Base-by-base conservation (phyloP, 2,797 vertebrate genomes). In the Nasua narica region DNA sequence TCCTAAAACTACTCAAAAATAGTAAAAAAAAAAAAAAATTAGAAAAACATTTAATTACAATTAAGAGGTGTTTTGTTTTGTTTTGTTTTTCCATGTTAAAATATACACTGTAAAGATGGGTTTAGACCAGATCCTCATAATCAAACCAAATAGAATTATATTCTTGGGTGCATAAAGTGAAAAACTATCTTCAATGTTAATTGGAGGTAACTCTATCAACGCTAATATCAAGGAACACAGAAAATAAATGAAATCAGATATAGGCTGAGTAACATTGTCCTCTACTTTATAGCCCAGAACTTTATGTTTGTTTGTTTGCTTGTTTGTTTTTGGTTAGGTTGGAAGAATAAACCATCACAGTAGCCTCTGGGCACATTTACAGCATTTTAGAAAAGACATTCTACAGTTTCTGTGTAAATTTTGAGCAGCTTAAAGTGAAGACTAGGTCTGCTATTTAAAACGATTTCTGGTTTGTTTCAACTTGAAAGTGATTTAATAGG, bases 381-480 rank as follows among this genome's bases (percentile, higher is more conserved):
- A 94, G 40, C 82, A 93, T 95, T 94, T 90, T 93, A 94, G 92
- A 98, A 96, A 92, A 97, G 97, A 98, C 89, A 94, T 96, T 93
- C 95, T 98, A 86, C 88, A 94, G 96, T 97, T 98, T 97, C 96
- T 98, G 92, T 48, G 96, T 97, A 98, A 96, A 97, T 96, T 98
- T 98, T 98, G 87, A 98, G 94, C 87, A 95, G 98, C 94, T 98
- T 96, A 87, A 97, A 98, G 94, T 98, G 96, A 98, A 98, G 97
- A 97, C 97, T 94, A 98, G 91, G 97, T 98, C 98, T 98, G 98
- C 98, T 98, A 98, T 98, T 98, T 98, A 97, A 98, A 98, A 98
- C 98, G 98, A 98, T 98, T 99, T 98, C 98, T 99, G 98, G 98
- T 98, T 99, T 99, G 97, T 98, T 98, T 99, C 98, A 99, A 98